Percentiles rank a stretch among this genome's conserved stretches.
Evolutionary conservation across 2,888 invertebrate species (phyloP).

Genomic region (Erynnis tages): DNA sequence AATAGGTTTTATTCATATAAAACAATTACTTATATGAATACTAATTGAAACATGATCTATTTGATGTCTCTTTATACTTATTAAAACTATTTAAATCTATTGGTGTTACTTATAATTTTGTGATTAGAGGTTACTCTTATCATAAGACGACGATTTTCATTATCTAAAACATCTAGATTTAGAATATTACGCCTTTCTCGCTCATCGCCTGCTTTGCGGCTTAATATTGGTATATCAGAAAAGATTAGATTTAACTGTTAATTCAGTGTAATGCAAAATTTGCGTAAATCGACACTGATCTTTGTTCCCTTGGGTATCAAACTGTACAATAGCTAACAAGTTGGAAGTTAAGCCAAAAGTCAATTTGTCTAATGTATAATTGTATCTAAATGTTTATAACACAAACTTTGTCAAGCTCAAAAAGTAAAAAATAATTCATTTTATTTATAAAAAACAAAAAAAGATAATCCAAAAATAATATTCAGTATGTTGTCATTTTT

Average conservation of each 20-base stretch:
- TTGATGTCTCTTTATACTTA: slow-evolving; percentile 42
- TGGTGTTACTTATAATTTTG: slow-evolving; percentile 66
- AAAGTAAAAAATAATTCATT: slow-evolving; percentile 43
- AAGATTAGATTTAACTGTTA: slow-evolving; percentile 14
- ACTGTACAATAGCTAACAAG: slow-evolving; percentile 49
- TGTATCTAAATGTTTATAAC: slow-evolving; percentile 50
- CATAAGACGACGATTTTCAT: slow-evolving; percentile 49
- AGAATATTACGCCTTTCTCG: slow-evolving; percentile 40
- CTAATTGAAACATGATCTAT: slow-evolving; percentile 70
- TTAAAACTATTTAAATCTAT: slow-evolving; percentile 65
- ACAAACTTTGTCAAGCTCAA: slow-evolving; percentile 42
- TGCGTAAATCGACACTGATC: slow-evolving; percentile 41
- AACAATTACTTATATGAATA: slow-evolving; percentile 76
- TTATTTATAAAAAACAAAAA: slow-evolving; percentile 40
- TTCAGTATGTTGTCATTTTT: slow-evolving; percentile 37
- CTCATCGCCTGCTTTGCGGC: slow-evolving; percentile 32
- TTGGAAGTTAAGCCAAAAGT: slow-evolving; percentile 42
- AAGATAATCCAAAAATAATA: slow-evolving; percentile 52
- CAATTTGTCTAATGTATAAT: slow-evolving; percentile 56
- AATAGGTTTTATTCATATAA: slow-evolving; percentile 59
- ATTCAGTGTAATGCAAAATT: slow-evolving; percentile 22
- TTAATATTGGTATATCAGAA: slow-evolving; percentile 25
- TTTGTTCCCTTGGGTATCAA: slow-evolving; percentile 63
- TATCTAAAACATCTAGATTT: slow-evolving; percentile 44
- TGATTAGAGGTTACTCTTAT: slow-evolving; percentile 51